A percentile compares a stretch with the other conserved stretches of the same genome.
phyloP scores from a whole-genome alignment of 2,888 invertebrate species.

The Callimorpha dominula region DNA sequence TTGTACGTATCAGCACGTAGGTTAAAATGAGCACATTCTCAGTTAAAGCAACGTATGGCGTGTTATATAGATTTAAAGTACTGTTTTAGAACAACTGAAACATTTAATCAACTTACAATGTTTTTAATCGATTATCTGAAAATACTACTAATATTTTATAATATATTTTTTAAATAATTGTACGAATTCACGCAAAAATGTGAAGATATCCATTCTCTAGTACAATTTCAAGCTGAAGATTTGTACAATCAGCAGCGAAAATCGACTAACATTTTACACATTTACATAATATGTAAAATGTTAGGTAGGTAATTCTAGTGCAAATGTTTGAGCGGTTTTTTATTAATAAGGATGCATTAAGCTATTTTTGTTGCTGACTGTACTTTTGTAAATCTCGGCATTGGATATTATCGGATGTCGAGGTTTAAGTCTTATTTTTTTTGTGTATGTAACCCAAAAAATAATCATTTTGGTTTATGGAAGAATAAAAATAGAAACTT shows the following conservation, averaged over 20 bases:
- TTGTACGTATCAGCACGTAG: neutral
- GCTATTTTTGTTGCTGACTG: neutral
- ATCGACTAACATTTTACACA: neutral
- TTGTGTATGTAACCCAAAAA: no score
- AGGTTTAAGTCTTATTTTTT: neutral
- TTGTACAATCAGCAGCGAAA: neutral
- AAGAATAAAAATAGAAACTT: neutral
- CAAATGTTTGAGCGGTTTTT: neutral
- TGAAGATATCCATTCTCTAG: neutral
- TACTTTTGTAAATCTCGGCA: neutral
- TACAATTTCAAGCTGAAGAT: neutral
- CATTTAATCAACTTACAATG: neutral
- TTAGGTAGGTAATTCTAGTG: no score
- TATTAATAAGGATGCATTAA: neutral
- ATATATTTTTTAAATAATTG: no score
- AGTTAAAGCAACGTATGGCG: neutral
- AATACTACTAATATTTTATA: neutral
- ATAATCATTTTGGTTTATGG: neutral
- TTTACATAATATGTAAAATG: neutral
- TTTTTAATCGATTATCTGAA: neutral
- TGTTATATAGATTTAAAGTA: neutral
- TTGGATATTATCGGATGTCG: neutral
- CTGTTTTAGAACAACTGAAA: constrained; percentile 2
- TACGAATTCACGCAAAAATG: no score
- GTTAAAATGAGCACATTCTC: neutral